Base-by-base conservation (phyloP, 2,888 invertebrate species). In the Drosophila mulleri region DNA sequence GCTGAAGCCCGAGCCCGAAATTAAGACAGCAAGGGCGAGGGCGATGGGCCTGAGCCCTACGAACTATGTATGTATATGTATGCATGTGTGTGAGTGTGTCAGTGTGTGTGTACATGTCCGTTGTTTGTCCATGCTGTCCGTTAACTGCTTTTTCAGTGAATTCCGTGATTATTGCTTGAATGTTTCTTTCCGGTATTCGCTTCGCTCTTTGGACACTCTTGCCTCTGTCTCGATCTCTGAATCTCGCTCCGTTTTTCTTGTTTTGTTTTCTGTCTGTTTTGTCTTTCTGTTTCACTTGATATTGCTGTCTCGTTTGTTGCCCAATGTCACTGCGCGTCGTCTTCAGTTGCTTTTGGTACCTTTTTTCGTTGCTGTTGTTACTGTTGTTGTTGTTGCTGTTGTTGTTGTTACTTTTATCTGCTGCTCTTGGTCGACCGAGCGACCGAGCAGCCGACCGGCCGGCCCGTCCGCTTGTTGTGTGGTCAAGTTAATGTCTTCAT, bases 81-180 rank as follows among this genome's bases (percentile, higher is more conserved):
- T 20, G 35, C 20, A 23, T 35, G 37, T 2, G 2, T 16, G 20
- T 53, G 23, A 1, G 23, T 9, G 14, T 37, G 4, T 16, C 26
- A 26, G 16, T 23, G 3, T 39, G 8, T 23, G 41, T 29, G 26
- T 26, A 11, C n/a, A 65, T 48, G 77, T 79, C 67, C 57, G 67
- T 57, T 67, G 71, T 53, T 64, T 41, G 79, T 70, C 70, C 61
- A 44, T 35, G 18, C 68, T 76, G 90, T 90, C 87, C 80, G 89
- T 87, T 89, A 90, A 90, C 90, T 90, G 87, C 90, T 90, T 85
- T 90, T 89, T 91, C 84, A 80, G 80, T 88, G 89, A 91, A 89
- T 91, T 87, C 90, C 91, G 85, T 90, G 90, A 89, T 91, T 89
- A 91, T 89, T 90, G 91, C 88, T 87, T 85, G 89, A 89, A 89